These are phyloP conservation scores for Megaceryle alcyon DNA, from an alignment of 2,797 vertebrate species.

Conservation along the genomic window DNA sequence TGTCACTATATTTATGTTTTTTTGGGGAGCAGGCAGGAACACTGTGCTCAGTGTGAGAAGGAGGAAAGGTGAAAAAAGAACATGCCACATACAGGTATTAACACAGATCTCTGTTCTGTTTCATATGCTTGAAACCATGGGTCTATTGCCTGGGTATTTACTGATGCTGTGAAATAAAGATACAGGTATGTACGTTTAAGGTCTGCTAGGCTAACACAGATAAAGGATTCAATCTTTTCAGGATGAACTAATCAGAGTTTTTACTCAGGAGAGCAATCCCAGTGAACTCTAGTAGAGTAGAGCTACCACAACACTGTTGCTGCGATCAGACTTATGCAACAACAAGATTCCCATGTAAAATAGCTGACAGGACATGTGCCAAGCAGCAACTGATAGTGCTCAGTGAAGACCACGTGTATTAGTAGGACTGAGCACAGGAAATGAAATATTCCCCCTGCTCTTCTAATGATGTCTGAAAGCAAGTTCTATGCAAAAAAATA, in stretches of 20 bases:
- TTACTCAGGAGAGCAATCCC: not conserved
- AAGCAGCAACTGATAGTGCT: not conserved
- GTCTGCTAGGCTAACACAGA: not conserved
- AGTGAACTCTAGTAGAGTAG: not conserved
- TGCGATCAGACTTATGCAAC: not conserved
- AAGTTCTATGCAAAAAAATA: slow-evolving; percentile 30
- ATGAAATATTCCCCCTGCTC: slow-evolving; percentile 15
- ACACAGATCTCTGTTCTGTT: not conserved
- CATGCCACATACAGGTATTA: fast-evolving
- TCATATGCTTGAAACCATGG: not conserved
- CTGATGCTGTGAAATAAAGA: not conserved
- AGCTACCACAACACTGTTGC: not conserved
- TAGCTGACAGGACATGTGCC: not conserved
- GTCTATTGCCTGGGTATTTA: not conserved
- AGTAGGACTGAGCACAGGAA: slow-evolving; percentile 1
- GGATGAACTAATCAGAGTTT: not conserved
- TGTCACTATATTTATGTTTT: not conserved
- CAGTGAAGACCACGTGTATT: not conserved
- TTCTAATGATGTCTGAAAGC: slow-evolving; percentile 21
- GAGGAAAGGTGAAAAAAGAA: not conserved
- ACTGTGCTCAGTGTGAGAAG: not conserved
- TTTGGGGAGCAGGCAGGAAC: not conserved
- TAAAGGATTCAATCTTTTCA: not conserved
- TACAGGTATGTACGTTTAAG: not conserved
- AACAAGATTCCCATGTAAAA: fast-evolving